Evolutionary conservation across 2,888 invertebrate species (phyloP).

Genomic region (Athrips mouffetella): DNA sequence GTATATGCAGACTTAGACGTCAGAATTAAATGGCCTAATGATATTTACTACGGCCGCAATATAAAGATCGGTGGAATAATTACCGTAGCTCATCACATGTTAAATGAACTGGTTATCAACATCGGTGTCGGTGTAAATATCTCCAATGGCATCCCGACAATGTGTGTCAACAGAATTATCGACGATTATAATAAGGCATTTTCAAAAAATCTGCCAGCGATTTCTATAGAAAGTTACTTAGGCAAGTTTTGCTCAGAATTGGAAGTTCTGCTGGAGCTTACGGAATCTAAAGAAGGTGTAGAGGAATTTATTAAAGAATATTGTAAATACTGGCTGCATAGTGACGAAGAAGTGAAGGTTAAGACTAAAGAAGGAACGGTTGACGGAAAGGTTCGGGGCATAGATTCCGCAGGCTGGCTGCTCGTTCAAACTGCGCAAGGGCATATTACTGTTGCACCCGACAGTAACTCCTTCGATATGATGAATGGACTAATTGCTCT

Average conservation of each 20-base stretch:
- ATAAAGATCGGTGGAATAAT: constrained; percentile 15
- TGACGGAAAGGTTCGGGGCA: constrained; percentile 9
- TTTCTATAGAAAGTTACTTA: constrained; percentile 17
- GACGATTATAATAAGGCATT: constrained; percentile 8
- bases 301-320: constrained; percentile 8
- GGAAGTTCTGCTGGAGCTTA: constrained; percentile 4
- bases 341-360: constrained; percentile 6
- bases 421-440: constrained; percentile 6
- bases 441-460: constrained; percentile 14
- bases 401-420: constrained; percentile 18
- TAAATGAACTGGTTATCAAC: constrained; percentile 12
- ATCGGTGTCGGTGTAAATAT: constrained; percentile 19
- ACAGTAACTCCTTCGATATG: constrained; percentile 19
- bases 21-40: constrained; percentile 20
- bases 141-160: constrained; percentile 15
- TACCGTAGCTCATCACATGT: constrained; percentile 13
- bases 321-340: constrained; percentile 16
- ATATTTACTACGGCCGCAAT: constrained; percentile 15
- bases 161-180: constrained; percentile 16
- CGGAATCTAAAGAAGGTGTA: constrained; percentile 2
- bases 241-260: constrained; percentile 15
- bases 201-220: neutral
- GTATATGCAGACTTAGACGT: constrained; percentile 14
- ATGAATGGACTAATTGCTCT: constrained; percentile 15
- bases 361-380: neutral